Base-by-base conservation (phyloP, 2,888 invertebrate genomes). In the Synanthedon formicaeformis region DNA sequence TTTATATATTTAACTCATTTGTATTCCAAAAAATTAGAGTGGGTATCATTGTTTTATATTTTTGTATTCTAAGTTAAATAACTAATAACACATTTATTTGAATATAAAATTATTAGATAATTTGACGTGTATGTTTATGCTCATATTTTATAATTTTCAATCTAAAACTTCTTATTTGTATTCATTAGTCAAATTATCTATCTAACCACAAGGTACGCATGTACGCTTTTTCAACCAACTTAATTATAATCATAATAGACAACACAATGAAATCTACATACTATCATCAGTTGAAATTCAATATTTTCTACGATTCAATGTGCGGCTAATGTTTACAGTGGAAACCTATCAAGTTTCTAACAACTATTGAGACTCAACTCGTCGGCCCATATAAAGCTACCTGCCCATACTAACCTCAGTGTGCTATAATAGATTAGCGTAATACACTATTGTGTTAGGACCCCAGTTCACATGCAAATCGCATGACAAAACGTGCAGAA, bases 381-480 rank as follows among this genome's bases (percentile, higher is more conserved):
- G 63, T 63, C 62, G 56, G 55, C 56, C 58, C 62, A 67, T 69
- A 62, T 60, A 66, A 58, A 59, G 63, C 66, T 72, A 71, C 73
- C 73, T 75, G 68, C 65, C 62, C 52, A 60, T 52, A 55, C 60
- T 56, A 58, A 54, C 54, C 52, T 59, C 61, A 67, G 70, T 71
- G 68, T 71, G 71, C 63, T 63, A 61, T 60, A 61, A 61, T 64
- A 71, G 81, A 81, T 81, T 81, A 82, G 70, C 66, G 67, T 62
- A 54, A 60, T 72, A 70, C 67, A 63, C 81, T 75, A 81, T 83
- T 85, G 79, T 84, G 70, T 65, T 65, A 57, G 61, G 65, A 66
- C 75, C 74, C 69, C 73, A 66, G 82, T 85, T 85, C 84, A 71
- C 75, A 85, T 86, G 84, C 83, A 84, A 85, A 86, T 82, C 59